Evolutionary conservation across 2,888 invertebrate genomes (phyloP).

Genomic region (Mystacides longicornis): DNA sequence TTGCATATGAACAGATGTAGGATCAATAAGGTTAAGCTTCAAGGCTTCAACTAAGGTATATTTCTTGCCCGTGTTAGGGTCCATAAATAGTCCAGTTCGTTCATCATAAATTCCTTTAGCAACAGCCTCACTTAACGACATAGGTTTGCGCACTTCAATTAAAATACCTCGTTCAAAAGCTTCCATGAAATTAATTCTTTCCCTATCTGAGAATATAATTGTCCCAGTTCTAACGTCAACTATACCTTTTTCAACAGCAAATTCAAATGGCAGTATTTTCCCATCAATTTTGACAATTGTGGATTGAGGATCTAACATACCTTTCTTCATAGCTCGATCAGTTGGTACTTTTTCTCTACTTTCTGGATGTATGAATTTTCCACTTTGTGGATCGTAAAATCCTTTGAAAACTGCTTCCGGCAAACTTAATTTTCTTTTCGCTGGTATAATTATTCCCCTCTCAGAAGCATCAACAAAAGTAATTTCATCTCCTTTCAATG

Average conservation of each 20-base stretch:
- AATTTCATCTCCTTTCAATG: constrained; percentile 63
- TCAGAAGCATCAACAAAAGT: constrained; percentile 78
- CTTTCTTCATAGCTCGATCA: constrained; percentile 76
- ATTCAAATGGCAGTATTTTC: constrained; percentile 72
- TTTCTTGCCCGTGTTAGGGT: constrained; percentile 70
- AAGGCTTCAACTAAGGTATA: constrained; percentile 79
- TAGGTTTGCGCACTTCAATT: constrained; percentile 72
- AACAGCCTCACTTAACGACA: constrained; percentile 74
- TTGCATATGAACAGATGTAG: constrained; percentile 74
- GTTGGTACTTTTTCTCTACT: constrained; percentile 74
- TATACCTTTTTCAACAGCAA: constrained; percentile 70
- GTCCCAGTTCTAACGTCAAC: constrained; percentile 70
- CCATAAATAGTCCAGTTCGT: constrained; percentile 71
- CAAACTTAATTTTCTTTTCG: constrained; percentile 74
- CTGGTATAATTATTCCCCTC: constrained; percentile 71
- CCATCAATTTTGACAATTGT: constrained; percentile 80
- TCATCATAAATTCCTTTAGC: constrained; percentile 74
- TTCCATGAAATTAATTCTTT: constrained; percentile 70
- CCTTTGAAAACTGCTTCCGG: constrained; percentile 88
- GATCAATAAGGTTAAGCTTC: constrained; percentile 71
- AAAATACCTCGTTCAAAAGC: constrained; percentile 78
- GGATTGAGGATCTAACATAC: constrained; percentile 76
- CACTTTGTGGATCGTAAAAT: constrained; percentile 79
- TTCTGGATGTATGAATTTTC: constrained; percentile 72
- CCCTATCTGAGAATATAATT: constrained; percentile 53